These are phyloP conservation scores for Coendou prehensilis DNA, from an alignment of 2,797 vertebrate genomes.

Conservation along the genomic window DNA sequence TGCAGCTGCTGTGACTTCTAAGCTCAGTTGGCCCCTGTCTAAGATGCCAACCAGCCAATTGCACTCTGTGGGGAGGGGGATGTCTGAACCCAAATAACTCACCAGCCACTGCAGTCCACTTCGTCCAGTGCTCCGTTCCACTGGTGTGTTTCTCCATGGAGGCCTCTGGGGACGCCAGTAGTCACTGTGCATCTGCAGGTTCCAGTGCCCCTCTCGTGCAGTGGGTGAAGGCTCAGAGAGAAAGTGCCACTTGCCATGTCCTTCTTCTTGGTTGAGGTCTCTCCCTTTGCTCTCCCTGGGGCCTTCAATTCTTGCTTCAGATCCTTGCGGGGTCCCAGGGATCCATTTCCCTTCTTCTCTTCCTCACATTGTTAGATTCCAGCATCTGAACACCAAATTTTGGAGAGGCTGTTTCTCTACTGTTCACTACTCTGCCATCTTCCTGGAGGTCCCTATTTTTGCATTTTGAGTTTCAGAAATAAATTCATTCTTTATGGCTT, in stretches of 20 bases:
- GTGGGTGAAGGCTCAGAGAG: neutral
- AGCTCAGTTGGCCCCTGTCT: neutral
- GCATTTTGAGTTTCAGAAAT: conserved; percentile 31
- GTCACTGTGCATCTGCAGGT: neutral
- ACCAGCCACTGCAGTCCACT: neutral
- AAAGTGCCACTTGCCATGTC: neutral
- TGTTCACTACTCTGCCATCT: neutral
- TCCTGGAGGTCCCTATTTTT: neutral
- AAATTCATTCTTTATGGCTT: neutral
- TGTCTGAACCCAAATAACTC: neutral
- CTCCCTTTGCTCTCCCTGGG: neutral
- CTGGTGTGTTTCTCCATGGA: neutral
- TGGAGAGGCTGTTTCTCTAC: neutral
- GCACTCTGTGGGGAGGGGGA: neutral
- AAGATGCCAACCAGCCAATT: neutral
- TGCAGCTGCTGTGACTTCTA: neutral
- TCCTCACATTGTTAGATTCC: neutral
- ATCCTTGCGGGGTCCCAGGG: neutral
- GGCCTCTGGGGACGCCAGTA: neutral
- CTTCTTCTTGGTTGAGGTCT: neutral
- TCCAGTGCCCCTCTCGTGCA: neutral
- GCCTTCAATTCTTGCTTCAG: neutral
- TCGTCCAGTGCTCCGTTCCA: neutral
- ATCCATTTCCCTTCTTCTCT: neutral
- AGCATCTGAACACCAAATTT: neutral